Conservation (phyloP, 2,113 vertebrate genomes). For the Naja naja region DNA sequence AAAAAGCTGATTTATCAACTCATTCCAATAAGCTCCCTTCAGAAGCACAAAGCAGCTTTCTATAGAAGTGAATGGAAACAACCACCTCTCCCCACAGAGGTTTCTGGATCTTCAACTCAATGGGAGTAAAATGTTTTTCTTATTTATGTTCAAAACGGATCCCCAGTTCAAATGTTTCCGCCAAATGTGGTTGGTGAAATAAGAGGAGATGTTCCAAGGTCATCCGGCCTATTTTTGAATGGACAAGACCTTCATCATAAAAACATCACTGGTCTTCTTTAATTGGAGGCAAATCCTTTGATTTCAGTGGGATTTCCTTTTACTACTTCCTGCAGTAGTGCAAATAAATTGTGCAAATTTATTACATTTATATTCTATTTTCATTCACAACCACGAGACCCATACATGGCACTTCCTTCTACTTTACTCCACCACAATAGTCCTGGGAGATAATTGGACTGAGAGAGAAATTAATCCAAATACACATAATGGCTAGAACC, state of each 20-base stretch:
- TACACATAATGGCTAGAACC: not conserved
- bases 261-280: not conserved
- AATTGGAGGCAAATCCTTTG: not conserved
- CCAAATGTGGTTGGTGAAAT: not conserved
- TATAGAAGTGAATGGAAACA: not conserved
- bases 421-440: not conserved
- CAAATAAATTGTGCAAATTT: not conserved
- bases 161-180: not conserved
- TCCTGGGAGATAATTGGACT: not conserved
- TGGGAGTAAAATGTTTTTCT: not conserved
- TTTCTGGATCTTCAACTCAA: not conserved
- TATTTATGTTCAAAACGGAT: not conserved
- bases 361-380: not conserved
- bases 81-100: too few relatives aligned
- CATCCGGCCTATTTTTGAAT: not conserved
- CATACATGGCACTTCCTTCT: not conserved
- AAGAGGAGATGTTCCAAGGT: not conserved
- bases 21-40: not conserved
- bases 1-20: not conserved
- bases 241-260: not conserved
- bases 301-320: not conserved
- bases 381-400: not conserved
- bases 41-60: not conserved
- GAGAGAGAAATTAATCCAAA: not conserved
- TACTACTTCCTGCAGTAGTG: not conserved